Percentiles rank a stretch among this genome's conserved stretches.
phyloP scores from a whole-genome alignment of 2,797 vertebrate species.

The Acestrorhynchus altus region DNA sequence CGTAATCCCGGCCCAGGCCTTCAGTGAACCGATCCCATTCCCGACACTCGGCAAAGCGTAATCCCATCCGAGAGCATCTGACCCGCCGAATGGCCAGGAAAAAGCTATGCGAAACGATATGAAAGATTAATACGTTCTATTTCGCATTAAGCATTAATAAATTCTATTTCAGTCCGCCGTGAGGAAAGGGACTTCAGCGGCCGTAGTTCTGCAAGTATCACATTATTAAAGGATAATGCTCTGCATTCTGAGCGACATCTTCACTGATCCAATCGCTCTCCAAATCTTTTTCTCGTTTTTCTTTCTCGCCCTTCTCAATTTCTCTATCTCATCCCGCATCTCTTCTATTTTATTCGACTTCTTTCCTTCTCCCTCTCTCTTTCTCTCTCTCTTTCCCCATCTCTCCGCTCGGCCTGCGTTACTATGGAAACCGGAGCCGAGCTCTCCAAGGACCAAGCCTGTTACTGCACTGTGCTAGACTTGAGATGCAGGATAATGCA shows the following conservation, averaged over 20 bases:
- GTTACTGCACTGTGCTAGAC: slow-evolving; percentile 36
- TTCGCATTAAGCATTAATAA: slow-evolving; percentile 36
- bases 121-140: slow-evolving; percentile 44
- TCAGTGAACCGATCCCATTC: background rate
- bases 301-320: slow-evolving; percentile 30
- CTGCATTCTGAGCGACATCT: slow-evolving; percentile 39
- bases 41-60: background rate
- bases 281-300: slow-evolving; percentile 25
- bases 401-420: slow-evolving; percentile 74
- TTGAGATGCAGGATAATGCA: slow-evolving; percentile 52
- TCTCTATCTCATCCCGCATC: slow-evolving; percentile 43
- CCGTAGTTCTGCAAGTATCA: slow-evolving; percentile 4
- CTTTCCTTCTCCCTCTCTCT: slow-evolving; percentile 34
- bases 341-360: slow-evolving; percentile 46
- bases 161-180: slow-evolving; percentile 26
- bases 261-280: slow-evolving; percentile 21
- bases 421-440: slow-evolving; percentile 82
- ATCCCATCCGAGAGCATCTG: background rate
- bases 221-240: slow-evolving; percentile 18
- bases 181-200: background rate
- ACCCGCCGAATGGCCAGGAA: background rate
- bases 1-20: slow-evolving; percentile 26
- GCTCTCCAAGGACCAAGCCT: slow-evolving; percentile 61
- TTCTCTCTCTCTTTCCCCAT: slow-evolving; percentile 60
- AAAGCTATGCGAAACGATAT: slow-evolving; percentile 15